Evolutionary conservation across 2,797 vertebrate genomes (phyloP).

Genomic region (Enteromius afrohamiltoni): DNA sequence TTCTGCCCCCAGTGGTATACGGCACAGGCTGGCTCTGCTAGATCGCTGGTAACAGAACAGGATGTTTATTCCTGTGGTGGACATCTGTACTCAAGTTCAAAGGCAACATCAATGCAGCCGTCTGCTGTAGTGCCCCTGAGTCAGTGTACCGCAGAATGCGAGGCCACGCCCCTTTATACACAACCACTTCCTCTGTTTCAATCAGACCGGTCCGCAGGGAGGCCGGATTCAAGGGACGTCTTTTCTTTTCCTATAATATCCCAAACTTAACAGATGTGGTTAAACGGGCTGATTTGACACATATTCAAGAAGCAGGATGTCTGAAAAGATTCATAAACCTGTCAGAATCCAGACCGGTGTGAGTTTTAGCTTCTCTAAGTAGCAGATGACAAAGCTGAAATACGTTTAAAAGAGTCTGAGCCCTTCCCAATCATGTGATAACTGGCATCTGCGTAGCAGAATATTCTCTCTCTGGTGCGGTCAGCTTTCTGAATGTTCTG

Average conservation of each 20-base stretch:
- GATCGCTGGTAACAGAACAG: conserved; percentile 25
- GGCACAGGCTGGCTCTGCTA: not conserved
- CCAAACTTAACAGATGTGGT: not conserved
- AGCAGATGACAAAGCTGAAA: not conserved
- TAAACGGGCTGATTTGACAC: conserved; percentile 27
- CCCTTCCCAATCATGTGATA: not conserved
- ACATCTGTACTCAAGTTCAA: conserved; percentile 48
- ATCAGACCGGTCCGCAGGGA: conserved; percentile 15
- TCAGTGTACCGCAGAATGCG: conserved; percentile 40
- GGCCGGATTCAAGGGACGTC: not conserved
- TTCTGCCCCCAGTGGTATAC: conserved; percentile 11
- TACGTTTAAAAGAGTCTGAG: conserved; percentile 10
- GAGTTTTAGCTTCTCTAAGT: not conserved
- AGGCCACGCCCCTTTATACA: conserved; percentile 29
- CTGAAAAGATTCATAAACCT: conserved; percentile 31
- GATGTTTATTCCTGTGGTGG: conserved; percentile 32
- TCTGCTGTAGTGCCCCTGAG: conserved; percentile 7
- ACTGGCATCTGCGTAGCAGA: conserved; percentile 3
- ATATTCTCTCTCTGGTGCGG: not conserved
- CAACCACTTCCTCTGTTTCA: conserved; percentile 42
- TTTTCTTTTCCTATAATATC: conserved; percentile 2
- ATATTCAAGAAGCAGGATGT: not conserved
- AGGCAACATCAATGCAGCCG: conserved; percentile 31
- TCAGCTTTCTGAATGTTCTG: conserved; percentile 11
- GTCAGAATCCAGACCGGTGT: conserved; percentile 1